Percentiles rank a stretch among this genome's conserved stretches.
Evolutionary conservation across 2,888 invertebrate species (phyloP).

Genomic region (Hylaea fasciaria): DNA sequence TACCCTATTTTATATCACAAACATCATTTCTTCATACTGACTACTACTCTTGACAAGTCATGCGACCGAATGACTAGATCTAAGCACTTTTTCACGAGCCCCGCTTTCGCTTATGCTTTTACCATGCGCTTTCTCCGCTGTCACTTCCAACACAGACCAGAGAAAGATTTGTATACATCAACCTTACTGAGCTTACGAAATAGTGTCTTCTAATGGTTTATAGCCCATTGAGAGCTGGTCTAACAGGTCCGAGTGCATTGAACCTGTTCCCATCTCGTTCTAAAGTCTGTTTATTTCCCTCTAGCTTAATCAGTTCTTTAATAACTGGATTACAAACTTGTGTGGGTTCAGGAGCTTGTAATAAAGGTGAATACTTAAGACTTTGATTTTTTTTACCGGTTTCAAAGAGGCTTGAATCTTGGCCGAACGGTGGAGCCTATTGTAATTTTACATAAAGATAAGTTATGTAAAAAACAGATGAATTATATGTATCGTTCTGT

Average conservation of each 20-base stretch:
- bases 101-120: not conserved
- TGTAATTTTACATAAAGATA: no score
- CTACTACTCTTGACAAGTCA: no score
- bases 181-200: constrained; percentile 62
- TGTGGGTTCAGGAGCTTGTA: not conserved
- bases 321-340: constrained; percentile 17
- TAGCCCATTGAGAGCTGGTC: constrained; percentile 62
- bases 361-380: not conserved
- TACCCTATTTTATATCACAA: no score
- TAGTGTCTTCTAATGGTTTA: constrained; percentile 63
- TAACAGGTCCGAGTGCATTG: constrained; percentile 63
- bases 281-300: constrained; percentile 46
- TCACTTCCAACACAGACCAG: constrained; percentile 30
- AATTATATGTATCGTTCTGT: no score
- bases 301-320: constrained; percentile 53
- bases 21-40: no score
- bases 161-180: constrained; percentile 49
- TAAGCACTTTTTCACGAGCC: no score
- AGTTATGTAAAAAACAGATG: no score
- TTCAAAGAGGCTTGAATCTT: no score
- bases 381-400: not conserved
- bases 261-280: constrained; percentile 58
- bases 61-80: no score
- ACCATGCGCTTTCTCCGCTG: constrained; percentile 29
- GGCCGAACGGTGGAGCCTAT: no score